These are phyloP conservation scores for Scolopax mira DNA, from an alignment of 2,113 vertebrate genomes.

Conservation along the genomic window DNA sequence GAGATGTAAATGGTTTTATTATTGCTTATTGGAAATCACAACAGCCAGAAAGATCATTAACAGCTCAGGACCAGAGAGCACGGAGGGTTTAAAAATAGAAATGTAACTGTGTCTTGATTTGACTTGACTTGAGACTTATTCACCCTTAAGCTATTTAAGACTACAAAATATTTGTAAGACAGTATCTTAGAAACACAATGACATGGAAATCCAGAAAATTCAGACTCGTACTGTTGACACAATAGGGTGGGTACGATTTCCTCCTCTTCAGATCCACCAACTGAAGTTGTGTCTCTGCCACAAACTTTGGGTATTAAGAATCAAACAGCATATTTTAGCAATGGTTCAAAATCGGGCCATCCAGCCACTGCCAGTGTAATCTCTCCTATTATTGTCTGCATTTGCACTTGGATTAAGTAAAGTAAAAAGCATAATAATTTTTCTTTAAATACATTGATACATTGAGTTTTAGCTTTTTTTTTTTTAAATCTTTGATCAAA, in stretches of 20 bases:
- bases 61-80: neutral
- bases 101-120: neutral
- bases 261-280: neutral
- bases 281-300: neutral
- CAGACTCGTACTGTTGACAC: neutral
- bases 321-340: neutral
- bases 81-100: conserved; percentile 42
- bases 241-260: neutral
- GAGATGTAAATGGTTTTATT: neutral
- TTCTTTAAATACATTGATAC: neutral
- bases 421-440: neutral
- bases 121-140: conserved; percentile 43
- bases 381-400: neutral
- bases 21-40: conserved; percentile 13
- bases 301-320: neutral
- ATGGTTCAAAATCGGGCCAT: neutral
- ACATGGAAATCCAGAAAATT: conserved; percentile 40
- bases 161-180: conserved; percentile 59
- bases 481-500: neutral
- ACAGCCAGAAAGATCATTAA: conserved; percentile 13
- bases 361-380: neutral
- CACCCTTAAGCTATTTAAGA: conserved; percentile 58
- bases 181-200: conserved; percentile 65
- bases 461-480: neutral
- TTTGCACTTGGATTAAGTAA: neutral